Evolutionary conservation across 2,113 vertebrate genomes (phyloP).

Genomic region (Tringa solitaria): DNA sequence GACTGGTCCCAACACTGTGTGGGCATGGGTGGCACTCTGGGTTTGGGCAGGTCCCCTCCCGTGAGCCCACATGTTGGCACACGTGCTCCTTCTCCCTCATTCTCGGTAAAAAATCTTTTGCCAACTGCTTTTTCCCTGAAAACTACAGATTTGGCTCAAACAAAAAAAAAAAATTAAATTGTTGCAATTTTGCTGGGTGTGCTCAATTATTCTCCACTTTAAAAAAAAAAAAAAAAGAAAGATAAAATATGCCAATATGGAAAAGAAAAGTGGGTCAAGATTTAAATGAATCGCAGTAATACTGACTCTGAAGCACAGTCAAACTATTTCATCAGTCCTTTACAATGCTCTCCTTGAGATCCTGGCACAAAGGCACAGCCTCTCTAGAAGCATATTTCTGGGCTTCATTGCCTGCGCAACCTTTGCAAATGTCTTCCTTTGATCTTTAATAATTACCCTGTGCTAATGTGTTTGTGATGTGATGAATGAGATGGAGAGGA

Average conservation of each 20-base stretch:
- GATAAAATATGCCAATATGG: conserved; percentile 33
- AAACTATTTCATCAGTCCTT: background rate
- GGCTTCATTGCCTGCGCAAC: background rate
- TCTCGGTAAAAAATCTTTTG: background rate
- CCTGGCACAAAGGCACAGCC: background rate
- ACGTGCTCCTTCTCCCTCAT: background rate
- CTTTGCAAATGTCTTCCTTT: conserved; percentile 26
- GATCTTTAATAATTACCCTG: background rate
- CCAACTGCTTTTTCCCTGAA: background rate
- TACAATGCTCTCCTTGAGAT: background rate
- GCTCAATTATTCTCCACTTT: conserved; percentile 11
- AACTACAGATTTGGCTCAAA: background rate
- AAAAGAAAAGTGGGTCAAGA: conserved; percentile 56
- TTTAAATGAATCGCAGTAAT: background rate
- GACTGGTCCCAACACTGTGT: background rate
- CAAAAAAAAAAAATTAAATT: background rate
- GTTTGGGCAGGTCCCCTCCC: background rate
- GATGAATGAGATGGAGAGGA: background rate
- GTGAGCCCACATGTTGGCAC: background rate
- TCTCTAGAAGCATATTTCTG: background rate
- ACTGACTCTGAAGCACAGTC: background rate
- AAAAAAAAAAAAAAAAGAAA: background rate
- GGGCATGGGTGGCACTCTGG: background rate
- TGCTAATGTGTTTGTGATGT: background rate
- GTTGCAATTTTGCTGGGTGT: conserved; percentile 18